phyloP scores from a whole-genome alignment of 1,140 invertebrate species.

The Odontomachus brunneus region DNA sequence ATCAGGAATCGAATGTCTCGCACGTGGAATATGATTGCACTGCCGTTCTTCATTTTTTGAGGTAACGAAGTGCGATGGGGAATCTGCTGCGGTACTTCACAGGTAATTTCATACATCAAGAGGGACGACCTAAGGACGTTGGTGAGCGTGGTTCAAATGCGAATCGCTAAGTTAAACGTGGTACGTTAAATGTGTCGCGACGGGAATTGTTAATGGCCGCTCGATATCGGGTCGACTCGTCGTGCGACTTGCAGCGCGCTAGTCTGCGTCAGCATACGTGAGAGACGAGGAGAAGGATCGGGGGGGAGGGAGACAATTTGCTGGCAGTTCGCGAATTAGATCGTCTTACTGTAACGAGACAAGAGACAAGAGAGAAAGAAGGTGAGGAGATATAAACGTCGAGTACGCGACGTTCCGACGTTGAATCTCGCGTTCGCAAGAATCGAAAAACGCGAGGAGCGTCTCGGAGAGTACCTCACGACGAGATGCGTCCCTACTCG shows the following conservation, averaged over 20 bases:
- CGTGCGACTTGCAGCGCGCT: constrained; percentile 2
- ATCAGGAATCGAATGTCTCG: neutral
- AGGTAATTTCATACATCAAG: constrained; percentile 15
- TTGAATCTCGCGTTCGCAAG: neutral
- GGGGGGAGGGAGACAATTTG: constrained; percentile 2
- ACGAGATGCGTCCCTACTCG: neutral
- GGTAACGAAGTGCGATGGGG: constrained; percentile 1
- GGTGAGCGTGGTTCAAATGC: constrained; percentile 22
- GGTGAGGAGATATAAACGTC: neutral
- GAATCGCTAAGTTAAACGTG: constrained; percentile 15
- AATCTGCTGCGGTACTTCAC: constrained; percentile 11
- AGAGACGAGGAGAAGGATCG: neutral
- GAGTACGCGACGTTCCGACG: constrained; percentile 1
- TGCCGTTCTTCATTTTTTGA: neutral
- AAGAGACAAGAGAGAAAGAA: neutral
- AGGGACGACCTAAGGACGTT: constrained; percentile 40
- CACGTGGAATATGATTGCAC: neutral
- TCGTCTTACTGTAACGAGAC: neutral
- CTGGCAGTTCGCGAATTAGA: constrained; percentile 8
- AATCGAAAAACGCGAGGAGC: neutral
- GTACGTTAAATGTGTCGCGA: constrained; percentile 23
- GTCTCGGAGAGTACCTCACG: neutral
- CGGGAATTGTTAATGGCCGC: constrained; percentile 2
- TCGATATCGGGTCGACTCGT: constrained; percentile 18
- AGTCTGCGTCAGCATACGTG: neutral